phyloP scores from a whole-genome alignment of 2,797 vertebrate genomes.

The Megalops cyprinoides region DNA sequence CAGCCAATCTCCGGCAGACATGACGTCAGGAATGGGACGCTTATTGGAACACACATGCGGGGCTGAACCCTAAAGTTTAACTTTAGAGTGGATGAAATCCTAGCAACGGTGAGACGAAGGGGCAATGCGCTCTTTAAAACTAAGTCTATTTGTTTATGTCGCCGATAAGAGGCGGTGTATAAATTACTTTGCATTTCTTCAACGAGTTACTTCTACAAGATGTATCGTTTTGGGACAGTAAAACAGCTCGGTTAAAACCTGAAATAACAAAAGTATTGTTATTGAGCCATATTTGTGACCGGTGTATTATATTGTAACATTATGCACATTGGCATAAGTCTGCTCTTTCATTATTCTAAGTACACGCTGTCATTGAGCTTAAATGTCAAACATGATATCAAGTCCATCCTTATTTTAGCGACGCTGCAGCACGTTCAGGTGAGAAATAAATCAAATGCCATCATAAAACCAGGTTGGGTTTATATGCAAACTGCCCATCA shows the following conservation, averaged over 20 bases:
- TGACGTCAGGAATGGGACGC: constrained; percentile 83
- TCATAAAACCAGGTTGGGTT: not conserved
- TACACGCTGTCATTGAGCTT: not conserved
- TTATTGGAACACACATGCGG: constrained; percentile 61
- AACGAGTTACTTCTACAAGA: not conserved
- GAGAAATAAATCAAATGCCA: not conserved
- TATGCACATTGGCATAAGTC: not conserved
- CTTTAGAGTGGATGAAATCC: constrained; percentile 13
- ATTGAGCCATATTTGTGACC: not conserved
- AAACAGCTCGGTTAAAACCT: no score
- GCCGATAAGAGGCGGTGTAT: not conserved
- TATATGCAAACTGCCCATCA: constrained; percentile 1
- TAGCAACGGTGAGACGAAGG: not conserved
- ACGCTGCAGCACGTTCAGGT: constrained; percentile 8
- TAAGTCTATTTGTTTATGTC: not conserved
- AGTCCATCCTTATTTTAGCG: constrained; percentile 20
- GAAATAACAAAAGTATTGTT: no score
- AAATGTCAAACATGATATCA: not conserved
- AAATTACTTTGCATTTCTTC: not conserved
- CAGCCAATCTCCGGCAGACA: constrained; percentile 83
- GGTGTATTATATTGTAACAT: not conserved
- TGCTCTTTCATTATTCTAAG: not conserved
- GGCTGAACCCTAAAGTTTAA: constrained; percentile 49
- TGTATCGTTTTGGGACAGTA: not conserved
- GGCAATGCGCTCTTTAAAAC: not conserved